phyloP scores from a whole-genome alignment of 2,888 invertebrate species.

The Antheraea yamamai region DNA sequence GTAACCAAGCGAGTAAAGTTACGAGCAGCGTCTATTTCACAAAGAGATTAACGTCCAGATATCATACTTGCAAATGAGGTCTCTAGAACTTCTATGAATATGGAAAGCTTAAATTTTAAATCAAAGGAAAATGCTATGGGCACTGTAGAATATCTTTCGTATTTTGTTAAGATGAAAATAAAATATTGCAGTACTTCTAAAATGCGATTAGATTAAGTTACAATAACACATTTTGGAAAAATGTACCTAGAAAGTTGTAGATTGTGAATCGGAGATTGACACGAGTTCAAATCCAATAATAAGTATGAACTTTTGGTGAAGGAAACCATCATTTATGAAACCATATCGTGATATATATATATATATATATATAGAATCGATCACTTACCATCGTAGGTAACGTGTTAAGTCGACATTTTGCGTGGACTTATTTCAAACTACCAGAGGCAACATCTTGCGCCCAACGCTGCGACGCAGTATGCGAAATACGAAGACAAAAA shows the following conservation, averaged over 20 bases:
- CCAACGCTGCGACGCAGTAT: too few species aligned
- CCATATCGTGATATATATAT: too few species aligned
- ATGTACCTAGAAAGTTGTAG: neutral
- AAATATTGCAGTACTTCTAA: neutral
- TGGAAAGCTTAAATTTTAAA: slow-evolving; percentile 10
- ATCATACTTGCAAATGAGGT: slow-evolving; percentile 6
- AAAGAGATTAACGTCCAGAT: slow-evolving; percentile 1
- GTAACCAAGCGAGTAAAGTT: neutral
- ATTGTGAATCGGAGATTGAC: neutral
- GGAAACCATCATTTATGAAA: too few species aligned
- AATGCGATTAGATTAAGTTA: neutral
- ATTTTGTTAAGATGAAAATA: neutral
- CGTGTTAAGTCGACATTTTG: too few species aligned
- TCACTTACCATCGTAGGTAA: too few species aligned
- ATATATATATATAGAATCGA: too few species aligned
- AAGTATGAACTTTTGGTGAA: too few species aligned
- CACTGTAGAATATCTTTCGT: neutral
- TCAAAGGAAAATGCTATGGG: neutral
- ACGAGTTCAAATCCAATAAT: too few species aligned
- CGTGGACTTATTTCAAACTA: too few species aligned
- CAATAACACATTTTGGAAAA: neutral
- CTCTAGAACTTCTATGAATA: neutral
- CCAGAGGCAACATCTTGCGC: too few species aligned
- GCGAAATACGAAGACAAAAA: too few species aligned
- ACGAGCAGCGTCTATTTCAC: neutral